These are phyloP conservation scores for Cosmia pyralina DNA, from an alignment of 2,888 invertebrate species.

Conservation along the genomic window DNA sequence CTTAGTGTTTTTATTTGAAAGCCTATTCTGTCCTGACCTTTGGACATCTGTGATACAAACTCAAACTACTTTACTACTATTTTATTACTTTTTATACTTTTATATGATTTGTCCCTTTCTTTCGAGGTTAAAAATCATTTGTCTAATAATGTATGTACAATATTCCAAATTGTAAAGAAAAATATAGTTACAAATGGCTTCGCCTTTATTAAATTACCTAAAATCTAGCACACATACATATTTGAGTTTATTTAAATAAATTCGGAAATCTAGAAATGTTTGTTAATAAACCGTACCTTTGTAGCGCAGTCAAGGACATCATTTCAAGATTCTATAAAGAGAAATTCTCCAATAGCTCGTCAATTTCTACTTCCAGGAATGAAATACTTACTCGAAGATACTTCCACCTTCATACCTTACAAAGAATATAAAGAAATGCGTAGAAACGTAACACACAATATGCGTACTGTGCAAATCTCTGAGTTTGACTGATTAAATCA, in stretches of 20 bases:
- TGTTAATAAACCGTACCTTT: not conserved
- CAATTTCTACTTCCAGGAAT: constrained; percentile 7
- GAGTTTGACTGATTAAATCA: constrained; percentile 80
- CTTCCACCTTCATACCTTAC: constrained; percentile 8
- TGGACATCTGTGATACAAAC: not conserved
- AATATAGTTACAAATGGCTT: too few species aligned
- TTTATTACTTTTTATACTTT: too few species aligned
- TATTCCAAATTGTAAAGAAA: too few species aligned
- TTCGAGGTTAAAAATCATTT: not conserved
- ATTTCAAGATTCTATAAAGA: not conserved
- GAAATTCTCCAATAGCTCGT: constrained; percentile 10
- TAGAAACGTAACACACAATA: constrained; percentile 41
- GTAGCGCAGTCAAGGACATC: not conserved
- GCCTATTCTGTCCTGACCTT: not conserved
- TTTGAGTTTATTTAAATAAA: not conserved
- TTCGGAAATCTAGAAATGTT: not conserved
- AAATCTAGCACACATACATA: too few species aligned
- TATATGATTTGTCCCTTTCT: not conserved
- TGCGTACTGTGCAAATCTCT: constrained; percentile 52
- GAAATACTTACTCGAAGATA: constrained; percentile 19
- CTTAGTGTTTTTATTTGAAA: constrained; percentile 13
- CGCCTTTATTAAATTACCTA: too few species aligned
- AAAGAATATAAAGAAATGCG: constrained; percentile 42
- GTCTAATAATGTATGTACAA: too few species aligned
- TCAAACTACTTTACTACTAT: too few species aligned